A percentile compares a stretch with the other conserved stretches of the same genome.
phyloP scores from a whole-genome alignment of 1,140 invertebrate species.

The Diorhabda carinulata region DNA sequence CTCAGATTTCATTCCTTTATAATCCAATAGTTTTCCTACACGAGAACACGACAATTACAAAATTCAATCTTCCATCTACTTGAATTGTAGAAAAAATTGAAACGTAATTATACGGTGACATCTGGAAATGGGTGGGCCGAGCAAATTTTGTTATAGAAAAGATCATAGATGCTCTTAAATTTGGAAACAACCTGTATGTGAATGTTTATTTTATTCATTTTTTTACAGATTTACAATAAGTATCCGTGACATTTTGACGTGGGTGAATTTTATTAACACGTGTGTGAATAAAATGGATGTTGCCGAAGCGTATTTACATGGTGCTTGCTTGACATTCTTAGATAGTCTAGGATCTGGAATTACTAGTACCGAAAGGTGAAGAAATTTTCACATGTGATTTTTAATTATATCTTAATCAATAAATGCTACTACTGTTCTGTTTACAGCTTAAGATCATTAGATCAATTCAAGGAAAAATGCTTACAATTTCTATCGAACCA shows the following conservation, averaged over 20 bases:
- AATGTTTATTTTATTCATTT: background rate
- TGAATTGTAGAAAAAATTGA: too few relatives aligned
- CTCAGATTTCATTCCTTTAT: too few relatives aligned
- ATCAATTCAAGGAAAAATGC: constrained; percentile 51
- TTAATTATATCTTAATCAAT: too few relatives aligned
- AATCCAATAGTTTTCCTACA: too few relatives aligned
- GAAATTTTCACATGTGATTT: background rate
- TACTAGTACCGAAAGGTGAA: constrained; percentile 58
- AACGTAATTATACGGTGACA: too few relatives aligned
- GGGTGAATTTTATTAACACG: constrained; percentile 87
- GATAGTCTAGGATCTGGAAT: constrained; percentile 80
- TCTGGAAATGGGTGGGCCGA: too few relatives aligned
- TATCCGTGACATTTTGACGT: constrained; percentile 88
- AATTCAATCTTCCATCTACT: too few relatives aligned
- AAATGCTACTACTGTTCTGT: background rate
- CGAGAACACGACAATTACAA: too few relatives aligned
- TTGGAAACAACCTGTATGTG: too few relatives aligned
- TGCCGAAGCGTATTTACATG: constrained; percentile 75
- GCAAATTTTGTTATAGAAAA: too few relatives aligned
- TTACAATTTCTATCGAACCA: constrained; percentile 53
- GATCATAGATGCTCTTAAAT: too few relatives aligned
- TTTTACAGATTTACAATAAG: constrained; percentile 70
- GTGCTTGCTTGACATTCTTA: constrained; percentile 84
- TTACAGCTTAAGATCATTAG: constrained; percentile 49
- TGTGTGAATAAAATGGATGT: constrained; percentile 53